Percentiles rank a stretch among this genome's conserved stretches.
These are phyloP conservation scores for Drosophila meridionalis DNA, from an alignment of 2,888 invertebrate genomes.

Conservation along the genomic window DNA sequence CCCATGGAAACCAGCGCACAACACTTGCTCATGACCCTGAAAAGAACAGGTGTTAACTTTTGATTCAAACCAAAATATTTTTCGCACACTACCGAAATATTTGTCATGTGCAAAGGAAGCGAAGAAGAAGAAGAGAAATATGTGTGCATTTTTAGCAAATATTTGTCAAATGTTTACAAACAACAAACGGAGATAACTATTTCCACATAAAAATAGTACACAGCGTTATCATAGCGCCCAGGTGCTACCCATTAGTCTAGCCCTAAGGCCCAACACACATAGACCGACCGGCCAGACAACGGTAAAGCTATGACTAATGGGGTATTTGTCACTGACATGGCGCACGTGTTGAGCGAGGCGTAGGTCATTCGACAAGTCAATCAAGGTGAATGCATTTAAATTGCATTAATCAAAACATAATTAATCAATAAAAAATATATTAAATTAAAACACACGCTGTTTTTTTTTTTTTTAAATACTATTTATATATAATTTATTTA, in stretches of 20 bases:
- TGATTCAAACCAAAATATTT: background rate
- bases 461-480: constrained; percentile 70
- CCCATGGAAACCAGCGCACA: background rate
- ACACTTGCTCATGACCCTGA: background rate
- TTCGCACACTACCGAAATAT: background rate
- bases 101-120: background rate
- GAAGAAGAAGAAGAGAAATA: background rate
- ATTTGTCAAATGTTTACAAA: constrained; percentile 18
- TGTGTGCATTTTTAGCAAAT: background rate
- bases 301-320: constrained; percentile 36
- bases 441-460: constrained; percentile 3
- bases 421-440: background rate
- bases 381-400: background rate
- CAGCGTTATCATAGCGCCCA: constrained; percentile 39
- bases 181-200: background rate
- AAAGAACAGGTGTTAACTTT: background rate
- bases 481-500: constrained; percentile 81
- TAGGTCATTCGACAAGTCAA: constrained; percentile 19
- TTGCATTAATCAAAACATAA: background rate
- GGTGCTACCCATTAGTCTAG: constrained; percentile 42
- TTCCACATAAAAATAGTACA: no score
- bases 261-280: background rate
- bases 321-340: constrained; percentile 23
- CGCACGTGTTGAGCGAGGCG: constrained; percentile 41
- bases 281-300: background rate